These are phyloP conservation scores for Lytechinus pictus DNA, from an alignment of 35 echinoderm and acorn worm genomes.

Conservation along the genomic window DNA sequence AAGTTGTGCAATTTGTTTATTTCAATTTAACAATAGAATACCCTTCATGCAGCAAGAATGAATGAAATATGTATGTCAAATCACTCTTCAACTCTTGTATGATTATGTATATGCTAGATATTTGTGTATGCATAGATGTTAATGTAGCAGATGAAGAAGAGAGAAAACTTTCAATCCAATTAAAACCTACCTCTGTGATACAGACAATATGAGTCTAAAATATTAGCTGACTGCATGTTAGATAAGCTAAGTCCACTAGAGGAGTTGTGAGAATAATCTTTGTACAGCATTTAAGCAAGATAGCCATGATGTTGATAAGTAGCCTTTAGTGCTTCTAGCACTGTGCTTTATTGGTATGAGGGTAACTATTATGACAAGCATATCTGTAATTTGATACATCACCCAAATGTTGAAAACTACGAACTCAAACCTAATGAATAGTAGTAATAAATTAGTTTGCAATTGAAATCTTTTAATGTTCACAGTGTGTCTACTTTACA, in stretches of 20 bases:
- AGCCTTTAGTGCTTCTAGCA: neutral
- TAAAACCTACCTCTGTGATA: slow-evolving; percentile 14
- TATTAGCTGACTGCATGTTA: neutral
- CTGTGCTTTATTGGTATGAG: neutral
- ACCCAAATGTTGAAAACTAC: neutral
- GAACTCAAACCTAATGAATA: slow-evolving; percentile 13
- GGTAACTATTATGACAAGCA: neutral
- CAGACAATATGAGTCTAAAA: neutral
- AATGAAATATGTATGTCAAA: neutral
- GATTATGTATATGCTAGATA: neutral
- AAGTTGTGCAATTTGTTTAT: neutral
- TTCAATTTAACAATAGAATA: neutral
- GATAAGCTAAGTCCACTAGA: neutral
- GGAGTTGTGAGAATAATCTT: neutral
- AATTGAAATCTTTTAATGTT: neutral
- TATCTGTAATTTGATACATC: neutral
- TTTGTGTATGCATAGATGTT: neutral
- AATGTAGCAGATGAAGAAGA: neutral
- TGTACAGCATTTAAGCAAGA: neutral
- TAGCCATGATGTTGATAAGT: neutral
- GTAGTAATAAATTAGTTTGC: slow-evolving; percentile 42
- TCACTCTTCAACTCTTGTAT: slow-evolving; percentile 18
- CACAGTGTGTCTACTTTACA: neutral
- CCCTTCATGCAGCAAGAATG: neutral
- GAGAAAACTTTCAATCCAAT: neutral